A percentile compares a stretch with the other conserved stretches of the same genome.
Evolutionary conservation across 2,797 vertebrate species (phyloP).

Genomic region (Ateles fusciceps): DNA sequence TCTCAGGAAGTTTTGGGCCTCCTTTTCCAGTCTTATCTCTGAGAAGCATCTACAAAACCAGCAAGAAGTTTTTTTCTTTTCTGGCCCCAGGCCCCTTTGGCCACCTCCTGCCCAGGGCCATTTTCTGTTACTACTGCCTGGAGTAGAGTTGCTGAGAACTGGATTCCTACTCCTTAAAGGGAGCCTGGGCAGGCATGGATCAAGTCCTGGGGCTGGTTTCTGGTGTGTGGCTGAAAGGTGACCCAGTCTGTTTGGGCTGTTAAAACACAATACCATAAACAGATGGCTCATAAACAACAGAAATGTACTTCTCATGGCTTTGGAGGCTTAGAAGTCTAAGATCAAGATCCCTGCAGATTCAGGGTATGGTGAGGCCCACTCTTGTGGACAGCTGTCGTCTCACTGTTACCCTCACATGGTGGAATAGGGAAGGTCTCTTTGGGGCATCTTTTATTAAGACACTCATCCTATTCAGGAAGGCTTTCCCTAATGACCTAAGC

Average conservation of each 20-base stretch:
- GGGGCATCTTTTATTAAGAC: background rate
- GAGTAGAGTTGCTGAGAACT: background rate
- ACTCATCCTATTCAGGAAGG: background rate
- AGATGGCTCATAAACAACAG: background rate
- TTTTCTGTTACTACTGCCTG: background rate
- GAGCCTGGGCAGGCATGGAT: background rate
- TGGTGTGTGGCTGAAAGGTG: background rate
- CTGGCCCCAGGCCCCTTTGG: background rate
- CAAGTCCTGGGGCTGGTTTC: background rate
- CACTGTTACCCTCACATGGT: background rate
- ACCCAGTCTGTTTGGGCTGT: background rate
- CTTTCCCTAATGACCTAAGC: background rate
- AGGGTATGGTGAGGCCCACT: background rate
- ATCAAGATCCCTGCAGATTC: background rate
- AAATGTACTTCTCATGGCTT: background rate
- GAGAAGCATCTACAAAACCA: conserved; percentile 18
- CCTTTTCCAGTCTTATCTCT: background rate
- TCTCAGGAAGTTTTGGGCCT: background rate
- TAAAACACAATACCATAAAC: background rate
- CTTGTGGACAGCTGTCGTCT: too few relatives aligned
- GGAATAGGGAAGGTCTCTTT: background rate
- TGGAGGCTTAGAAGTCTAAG: background rate
- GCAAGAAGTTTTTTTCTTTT: background rate
- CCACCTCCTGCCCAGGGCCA: background rate
- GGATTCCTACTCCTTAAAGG: background rate